phyloP scores from a whole-genome alignment of 92 coral and sea anemone species.

The Actinostola sp. region DNA sequence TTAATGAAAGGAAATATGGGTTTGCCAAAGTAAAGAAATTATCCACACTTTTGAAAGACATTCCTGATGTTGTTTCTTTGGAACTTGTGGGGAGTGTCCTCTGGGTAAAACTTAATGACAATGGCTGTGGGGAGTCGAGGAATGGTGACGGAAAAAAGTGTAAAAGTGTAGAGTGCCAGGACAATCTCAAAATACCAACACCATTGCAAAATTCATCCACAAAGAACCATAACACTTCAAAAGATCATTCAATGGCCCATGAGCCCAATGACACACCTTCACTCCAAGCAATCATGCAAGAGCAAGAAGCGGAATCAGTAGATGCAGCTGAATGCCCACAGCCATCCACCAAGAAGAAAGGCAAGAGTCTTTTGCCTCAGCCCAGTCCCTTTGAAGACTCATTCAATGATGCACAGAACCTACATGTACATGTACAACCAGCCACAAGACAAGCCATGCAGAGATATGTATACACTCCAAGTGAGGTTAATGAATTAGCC shows the following conservation, averaged over 20 bases:
- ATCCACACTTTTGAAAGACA: neutral
- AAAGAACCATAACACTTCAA: neutral
- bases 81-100: neutral
- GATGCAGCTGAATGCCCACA: neutral
- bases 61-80: constrained; percentile 30
- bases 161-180: too few relatives aligned
- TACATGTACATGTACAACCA: neutral
- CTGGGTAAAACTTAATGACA: constrained; percentile 15
- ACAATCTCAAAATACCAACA: too few relatives aligned
- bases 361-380: neutral
- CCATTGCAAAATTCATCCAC: too few relatives aligned
- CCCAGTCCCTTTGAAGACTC: constrained; percentile 36
- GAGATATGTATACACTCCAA: constrained; percentile 19
- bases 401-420: constrained; percentile 20
- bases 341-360: neutral
- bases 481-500: constrained; percentile 60
- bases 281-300: neutral
- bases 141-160: neutral
- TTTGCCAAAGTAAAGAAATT: constrained; percentile 7
- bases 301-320: neutral
- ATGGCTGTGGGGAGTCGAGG: neutral
- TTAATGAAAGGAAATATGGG: constrained; percentile 13
- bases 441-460: neutral
- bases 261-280: neutral
- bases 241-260: neutral